A percentile compares a stretch with the other conserved stretches of the same genome.
Evolutionary conservation across 2,888 invertebrate species (phyloP).

Genomic region (Branchipolynoe longqiensis): DNA sequence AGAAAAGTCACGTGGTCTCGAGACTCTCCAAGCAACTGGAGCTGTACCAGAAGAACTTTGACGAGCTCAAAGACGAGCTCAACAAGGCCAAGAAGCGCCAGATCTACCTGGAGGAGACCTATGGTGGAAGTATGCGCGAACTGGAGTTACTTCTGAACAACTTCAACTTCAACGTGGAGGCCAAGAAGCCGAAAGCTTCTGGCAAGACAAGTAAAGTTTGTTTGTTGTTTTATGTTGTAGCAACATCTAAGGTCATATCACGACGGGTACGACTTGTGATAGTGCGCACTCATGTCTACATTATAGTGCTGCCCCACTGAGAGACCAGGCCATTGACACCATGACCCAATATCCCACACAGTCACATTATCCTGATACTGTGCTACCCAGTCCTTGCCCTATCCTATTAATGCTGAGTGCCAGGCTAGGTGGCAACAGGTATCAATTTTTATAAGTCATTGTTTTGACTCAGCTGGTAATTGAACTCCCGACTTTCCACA

Average conservation of each 20-base stretch:
- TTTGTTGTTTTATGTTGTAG: background rate
- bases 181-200: slow-evolving; percentile 23
- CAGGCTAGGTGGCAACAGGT: too few species aligned
- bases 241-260: background rate
- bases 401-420: too few species aligned
- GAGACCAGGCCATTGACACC: too few species aligned
- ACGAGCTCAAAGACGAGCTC: slow-evolving; percentile 79
- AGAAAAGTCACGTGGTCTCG: slow-evolving; percentile 77
- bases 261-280: too few species aligned
- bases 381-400: too few species aligned
- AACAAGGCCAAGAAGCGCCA: slow-evolving; percentile 79
- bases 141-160: slow-evolving; percentile 72
- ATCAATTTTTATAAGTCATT: too few species aligned
- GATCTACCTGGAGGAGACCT: slow-evolving; percentile 79
- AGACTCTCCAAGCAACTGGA: slow-evolving; percentile 79
- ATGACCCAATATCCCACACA: too few species aligned
- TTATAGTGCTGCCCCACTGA: too few species aligned
- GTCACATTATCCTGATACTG: too few species aligned
- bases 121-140: slow-evolving; percentile 78
- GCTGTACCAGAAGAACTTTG: slow-evolving; percentile 79
- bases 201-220: slow-evolving; percentile 7
- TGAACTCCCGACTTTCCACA: too few species aligned
- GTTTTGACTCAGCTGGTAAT: too few species aligned
- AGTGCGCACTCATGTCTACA: too few species aligned
- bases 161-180: slow-evolving; percentile 15